Conservation (phyloP, 2,797 vertebrate species). For the Channallabes apus region DNA sequence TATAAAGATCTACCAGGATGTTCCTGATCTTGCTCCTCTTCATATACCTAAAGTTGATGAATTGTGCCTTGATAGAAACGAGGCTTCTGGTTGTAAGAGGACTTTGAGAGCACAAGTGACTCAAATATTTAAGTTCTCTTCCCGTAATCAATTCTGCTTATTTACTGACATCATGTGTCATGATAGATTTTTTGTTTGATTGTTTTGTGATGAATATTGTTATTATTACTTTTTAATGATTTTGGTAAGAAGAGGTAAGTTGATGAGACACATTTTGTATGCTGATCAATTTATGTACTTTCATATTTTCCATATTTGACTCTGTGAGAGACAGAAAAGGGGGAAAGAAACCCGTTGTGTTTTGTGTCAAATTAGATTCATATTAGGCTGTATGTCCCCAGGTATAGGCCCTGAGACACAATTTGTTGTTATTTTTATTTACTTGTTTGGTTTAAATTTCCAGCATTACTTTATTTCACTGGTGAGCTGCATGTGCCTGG, state of each 20-base stretch:
- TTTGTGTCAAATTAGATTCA: conserved; percentile 18
- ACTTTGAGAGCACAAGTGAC: not conserved
- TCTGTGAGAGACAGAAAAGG: not conserved
- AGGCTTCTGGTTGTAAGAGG: not conserved
- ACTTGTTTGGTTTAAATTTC: conserved; percentile 39
- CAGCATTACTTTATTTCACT: conserved; percentile 36
- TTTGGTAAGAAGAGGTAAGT: not conserved
- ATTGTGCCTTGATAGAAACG: not conserved
- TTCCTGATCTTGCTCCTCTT: not conserved
- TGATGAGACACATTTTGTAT: not conserved
- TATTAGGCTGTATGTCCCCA: not conserved
- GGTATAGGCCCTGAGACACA: conserved; percentile 29
- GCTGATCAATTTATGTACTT: not conserved
- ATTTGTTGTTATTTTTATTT: not conserved
- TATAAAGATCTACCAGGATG: not conserved
- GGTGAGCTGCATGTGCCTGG: conserved; percentile 28
- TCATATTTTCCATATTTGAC: not conserved
- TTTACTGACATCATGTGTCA: not conserved
- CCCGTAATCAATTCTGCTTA: not conserved
- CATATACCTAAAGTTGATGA: not conserved
- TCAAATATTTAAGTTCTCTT: not conserved
- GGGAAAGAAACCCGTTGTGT: not conserved
- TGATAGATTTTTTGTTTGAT: not conserved
- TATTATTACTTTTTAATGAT: not conserved
- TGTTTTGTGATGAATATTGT: not conserved